These are phyloP conservation scores for Microtus oregoni DNA, from an alignment of 2,113 vertebrate species.

Conservation along the genomic window DNA sequence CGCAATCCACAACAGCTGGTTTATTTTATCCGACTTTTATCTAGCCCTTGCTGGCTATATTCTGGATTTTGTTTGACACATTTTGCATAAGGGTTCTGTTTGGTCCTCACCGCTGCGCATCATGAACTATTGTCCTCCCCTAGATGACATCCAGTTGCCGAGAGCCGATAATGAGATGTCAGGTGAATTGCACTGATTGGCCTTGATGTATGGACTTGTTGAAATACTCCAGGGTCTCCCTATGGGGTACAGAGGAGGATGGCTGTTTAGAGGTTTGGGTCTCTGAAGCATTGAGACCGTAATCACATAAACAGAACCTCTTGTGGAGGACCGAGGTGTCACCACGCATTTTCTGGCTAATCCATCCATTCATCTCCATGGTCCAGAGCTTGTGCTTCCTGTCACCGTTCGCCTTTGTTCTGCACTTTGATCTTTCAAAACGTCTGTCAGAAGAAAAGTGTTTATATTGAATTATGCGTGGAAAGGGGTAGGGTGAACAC, in stretches of 20 bases:
- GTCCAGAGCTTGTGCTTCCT: conserved; percentile 86
- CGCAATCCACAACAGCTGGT: conserved; percentile 27
- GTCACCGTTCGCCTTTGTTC: conserved; percentile 92
- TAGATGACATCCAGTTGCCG: conserved; percentile 74
- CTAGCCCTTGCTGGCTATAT: conserved; percentile 67
- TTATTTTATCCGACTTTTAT: conserved; percentile 75
- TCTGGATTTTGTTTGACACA: conserved; percentile 56
- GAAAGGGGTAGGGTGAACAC: conserved; percentile 87
- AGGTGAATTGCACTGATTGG: conserved; percentile 80
- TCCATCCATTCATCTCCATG: conserved; percentile 87
- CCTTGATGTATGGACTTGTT: conserved; percentile 75
- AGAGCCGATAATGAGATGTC: conserved; percentile 80
- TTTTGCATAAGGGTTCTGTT: conserved; percentile 75
- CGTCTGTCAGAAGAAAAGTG: conserved; percentile 88
- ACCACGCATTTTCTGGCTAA: conserved; percentile 89
- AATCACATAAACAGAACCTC: conserved; percentile 94
- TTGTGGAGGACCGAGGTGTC: conserved; percentile 88
- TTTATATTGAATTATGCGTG: conserved; percentile 92
- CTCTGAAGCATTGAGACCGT: conserved; percentile 82
- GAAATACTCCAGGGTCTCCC: conserved; percentile 70
- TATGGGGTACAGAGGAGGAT: conserved; percentile 61
- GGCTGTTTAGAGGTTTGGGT: conserved; percentile 80
- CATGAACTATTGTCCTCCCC: conserved; percentile 72
- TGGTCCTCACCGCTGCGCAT: conserved; percentile 63
- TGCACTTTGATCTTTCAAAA: conserved; percentile 91